Conservation (phyloP, 2,888 invertebrate species). For the Eupithecia subfuscata region DNA sequence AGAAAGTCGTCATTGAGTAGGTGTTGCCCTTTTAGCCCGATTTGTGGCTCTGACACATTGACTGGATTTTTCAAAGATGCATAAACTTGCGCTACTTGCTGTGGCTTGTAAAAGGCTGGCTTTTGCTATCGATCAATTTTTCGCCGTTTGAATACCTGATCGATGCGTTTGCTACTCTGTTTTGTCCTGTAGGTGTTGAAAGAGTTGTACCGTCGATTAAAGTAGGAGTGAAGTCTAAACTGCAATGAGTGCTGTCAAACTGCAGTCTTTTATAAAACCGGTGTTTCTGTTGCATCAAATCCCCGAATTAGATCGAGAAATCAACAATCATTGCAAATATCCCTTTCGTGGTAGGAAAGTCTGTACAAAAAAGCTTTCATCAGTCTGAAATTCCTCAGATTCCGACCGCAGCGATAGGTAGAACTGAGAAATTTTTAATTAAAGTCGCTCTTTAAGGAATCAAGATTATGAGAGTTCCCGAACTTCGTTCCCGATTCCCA, state of each 20-base stretch:
- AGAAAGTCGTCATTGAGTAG: conserved; percentile 62
- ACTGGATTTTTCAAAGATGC: not conserved
- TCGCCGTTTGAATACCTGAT: too few species aligned
- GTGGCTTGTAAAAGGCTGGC: too few species aligned
- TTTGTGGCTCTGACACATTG: conserved; percentile 60
- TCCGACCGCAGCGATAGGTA: conserved; percentile 14
- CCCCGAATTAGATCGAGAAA: not conserved
- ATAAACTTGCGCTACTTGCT: too few species aligned
- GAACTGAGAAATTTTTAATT: conserved; percentile 43
- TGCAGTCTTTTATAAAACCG: not conserved
- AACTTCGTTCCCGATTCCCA: conserved; percentile 42
- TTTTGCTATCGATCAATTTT: too few species aligned
- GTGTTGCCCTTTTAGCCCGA: conserved; percentile 58
- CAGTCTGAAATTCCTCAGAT: conserved; percentile 13
- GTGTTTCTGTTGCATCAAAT: not conserved
- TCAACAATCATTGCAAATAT: not conserved
- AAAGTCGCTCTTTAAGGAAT: conserved; percentile 45
- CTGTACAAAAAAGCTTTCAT: not conserved
- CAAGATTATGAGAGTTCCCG: conserved; percentile 45
- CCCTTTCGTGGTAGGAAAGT: not conserved
- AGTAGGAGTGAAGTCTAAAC: not conserved
- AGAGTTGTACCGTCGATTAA: too few species aligned
- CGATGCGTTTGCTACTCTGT: too few species aligned
- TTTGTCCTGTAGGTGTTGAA: too few species aligned
- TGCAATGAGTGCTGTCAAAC: not conserved